Conservation (phyloP, 2,113 vertebrate species). For the Tursiops truncatus region DNA sequence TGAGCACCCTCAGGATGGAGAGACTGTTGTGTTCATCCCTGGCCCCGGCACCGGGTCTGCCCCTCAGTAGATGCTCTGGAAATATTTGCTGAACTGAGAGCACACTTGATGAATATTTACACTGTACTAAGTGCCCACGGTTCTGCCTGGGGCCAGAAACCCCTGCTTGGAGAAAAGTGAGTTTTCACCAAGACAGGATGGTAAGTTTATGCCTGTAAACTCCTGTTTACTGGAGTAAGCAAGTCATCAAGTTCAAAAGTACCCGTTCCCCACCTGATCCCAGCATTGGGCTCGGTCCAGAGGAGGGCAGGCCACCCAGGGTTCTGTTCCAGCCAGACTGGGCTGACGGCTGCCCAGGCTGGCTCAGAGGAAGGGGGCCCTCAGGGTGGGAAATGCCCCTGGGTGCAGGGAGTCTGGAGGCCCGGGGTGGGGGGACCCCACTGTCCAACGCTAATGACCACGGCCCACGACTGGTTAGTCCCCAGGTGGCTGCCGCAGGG, state of each 20-base stretch:
- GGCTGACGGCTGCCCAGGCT: background rate
- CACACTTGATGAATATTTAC: conserved; percentile 20
- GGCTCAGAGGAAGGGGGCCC: background rate
- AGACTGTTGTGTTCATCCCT: background rate
- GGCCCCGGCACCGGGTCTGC: background rate
- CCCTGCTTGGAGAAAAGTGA: background rate
- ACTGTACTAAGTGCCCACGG: background rate
- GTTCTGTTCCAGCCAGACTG: background rate
- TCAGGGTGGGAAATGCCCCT: background rate
- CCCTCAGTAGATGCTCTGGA: background rate
- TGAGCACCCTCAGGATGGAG: background rate
- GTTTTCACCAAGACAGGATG: background rate
- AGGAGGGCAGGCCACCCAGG: background rate
- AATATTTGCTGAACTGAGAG: conserved; percentile 12
- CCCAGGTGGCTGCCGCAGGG: background rate
- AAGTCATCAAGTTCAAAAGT: background rate
- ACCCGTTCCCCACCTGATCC: background rate
- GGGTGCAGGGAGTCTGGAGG: background rate
- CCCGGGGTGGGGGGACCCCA: background rate
- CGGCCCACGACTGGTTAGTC: rapidly evolving
- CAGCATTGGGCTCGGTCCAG: background rate
- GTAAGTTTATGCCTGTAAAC: background rate
- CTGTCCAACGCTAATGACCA: background rate
- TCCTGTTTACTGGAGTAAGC: background rate
- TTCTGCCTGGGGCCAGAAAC: background rate